Evolutionary conservation across 2,888 invertebrate genomes (phyloP).

Genomic region (Brachypalpus laphriformis): DNA sequence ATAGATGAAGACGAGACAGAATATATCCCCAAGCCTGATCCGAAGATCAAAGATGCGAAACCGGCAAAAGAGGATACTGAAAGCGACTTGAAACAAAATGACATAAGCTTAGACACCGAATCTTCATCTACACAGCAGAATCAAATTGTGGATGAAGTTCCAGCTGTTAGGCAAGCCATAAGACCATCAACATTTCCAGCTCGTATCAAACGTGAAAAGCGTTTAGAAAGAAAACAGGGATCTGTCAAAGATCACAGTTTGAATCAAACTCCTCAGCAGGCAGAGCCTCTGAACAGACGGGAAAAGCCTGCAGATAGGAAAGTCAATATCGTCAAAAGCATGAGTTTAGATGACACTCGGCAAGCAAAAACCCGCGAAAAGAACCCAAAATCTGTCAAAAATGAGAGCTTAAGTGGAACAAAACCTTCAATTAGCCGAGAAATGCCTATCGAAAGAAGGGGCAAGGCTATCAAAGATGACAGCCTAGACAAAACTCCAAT

Average conservation of each 20-base stretch:
- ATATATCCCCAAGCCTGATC: background rate
- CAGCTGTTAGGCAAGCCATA: background rate
- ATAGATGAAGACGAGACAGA: background rate
- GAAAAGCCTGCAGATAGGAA: background rate
- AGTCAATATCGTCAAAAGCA: background rate
- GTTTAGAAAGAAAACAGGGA: background rate
- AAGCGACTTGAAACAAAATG: background rate
- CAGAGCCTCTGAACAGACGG: background rate
- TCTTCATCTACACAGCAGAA: background rate
- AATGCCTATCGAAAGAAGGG: background rate
- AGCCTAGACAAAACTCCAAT: background rate
- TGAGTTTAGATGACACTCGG: background rate
- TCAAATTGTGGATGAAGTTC: background rate
- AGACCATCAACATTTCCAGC: background rate
- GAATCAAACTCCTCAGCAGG: background rate
- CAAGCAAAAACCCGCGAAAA: background rate
- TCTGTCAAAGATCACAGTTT: background rate
- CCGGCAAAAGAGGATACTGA: background rate
- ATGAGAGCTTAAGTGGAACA: background rate
- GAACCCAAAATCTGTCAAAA: constrained; percentile 11
- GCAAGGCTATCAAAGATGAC: background rate
- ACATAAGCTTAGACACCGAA: background rate
- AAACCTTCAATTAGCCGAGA: background rate
- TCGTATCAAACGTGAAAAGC: constrained; percentile 13
- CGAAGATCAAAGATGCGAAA: background rate